Conservation (phyloP, 2,113 vertebrate genomes). For the Chrysochloris asiatica region DNA sequence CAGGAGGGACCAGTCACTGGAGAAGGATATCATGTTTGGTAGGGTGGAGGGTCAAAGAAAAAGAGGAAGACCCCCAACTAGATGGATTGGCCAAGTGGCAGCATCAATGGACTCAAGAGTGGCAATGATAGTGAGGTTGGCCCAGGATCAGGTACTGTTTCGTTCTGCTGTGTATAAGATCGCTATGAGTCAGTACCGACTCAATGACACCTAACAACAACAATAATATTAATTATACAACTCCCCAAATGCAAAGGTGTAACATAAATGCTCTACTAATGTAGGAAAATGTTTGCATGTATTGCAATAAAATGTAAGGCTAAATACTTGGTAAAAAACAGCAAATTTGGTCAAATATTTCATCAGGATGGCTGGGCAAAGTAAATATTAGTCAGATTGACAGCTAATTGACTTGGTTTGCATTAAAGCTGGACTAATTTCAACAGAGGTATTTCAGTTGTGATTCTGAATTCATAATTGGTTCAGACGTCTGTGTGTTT, state of each 20-base stretch:
- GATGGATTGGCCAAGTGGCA: too few relatives aligned
- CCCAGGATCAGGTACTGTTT: too few relatives aligned
- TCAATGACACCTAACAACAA: too few relatives aligned
- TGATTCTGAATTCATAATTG: conserved; percentile 51
- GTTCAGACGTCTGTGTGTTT: conserved; percentile 55
- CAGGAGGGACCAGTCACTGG: too few relatives aligned
- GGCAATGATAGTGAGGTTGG: too few relatives aligned
- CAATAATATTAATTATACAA: conserved; percentile 11
- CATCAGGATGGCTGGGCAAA: conserved; percentile 32
- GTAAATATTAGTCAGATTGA: conserved; percentile 67
- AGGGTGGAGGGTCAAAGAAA: too few relatives aligned
- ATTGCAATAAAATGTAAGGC: background rate
- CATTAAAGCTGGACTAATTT: conserved; percentile 66
- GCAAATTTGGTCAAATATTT: conserved; percentile 60
- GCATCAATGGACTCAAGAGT: too few relatives aligned
- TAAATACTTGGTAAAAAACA: conserved; percentile 35
- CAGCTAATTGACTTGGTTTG: conserved; percentile 71
- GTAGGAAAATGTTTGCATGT: background rate
- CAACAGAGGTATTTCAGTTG: conserved; percentile 67
- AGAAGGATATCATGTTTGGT: too few relatives aligned
- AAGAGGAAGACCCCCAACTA: too few relatives aligned
- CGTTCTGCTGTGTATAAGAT: too few relatives aligned
- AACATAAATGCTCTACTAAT: background rate
- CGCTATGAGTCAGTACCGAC: too few relatives aligned
- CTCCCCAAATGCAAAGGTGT: background rate